Conservation (phyloP, 2,113 vertebrate genomes). For the Anser brachyrhynchus region DNA sequence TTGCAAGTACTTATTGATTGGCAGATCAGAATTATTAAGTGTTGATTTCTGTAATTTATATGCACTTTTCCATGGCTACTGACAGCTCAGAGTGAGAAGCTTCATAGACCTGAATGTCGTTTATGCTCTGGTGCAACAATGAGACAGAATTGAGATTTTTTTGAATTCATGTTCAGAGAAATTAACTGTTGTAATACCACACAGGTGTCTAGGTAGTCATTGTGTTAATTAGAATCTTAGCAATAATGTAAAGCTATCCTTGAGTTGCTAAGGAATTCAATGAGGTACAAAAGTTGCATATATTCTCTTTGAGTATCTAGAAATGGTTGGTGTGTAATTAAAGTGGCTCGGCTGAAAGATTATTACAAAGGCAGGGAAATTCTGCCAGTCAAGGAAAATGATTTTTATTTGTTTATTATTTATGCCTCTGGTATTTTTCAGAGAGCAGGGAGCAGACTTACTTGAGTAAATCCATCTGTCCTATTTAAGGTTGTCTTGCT, state of each 20-base stretch:
- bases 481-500: not conserved
- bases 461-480: not conserved
- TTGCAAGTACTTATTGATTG: not conserved
- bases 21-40: not conserved
- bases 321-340: not conserved
- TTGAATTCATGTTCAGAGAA: not conserved
- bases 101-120: not conserved
- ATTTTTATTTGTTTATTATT: not conserved
- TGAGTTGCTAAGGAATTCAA: not conserved
- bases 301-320: not conserved
- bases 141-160: not conserved
- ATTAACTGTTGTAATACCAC: not conserved
- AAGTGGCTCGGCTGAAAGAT: not conserved
- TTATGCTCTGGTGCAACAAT: not conserved
- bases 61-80: not conserved
- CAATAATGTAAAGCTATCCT: not conserved
- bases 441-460: not conserved
- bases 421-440: not conserved
- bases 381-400: not conserved
- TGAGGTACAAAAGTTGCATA: not conserved
- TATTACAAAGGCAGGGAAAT: not conserved
- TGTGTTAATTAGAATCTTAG: not conserved
- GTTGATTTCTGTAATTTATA: not conserved
- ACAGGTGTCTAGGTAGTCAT: rapidly evolving
- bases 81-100: not conserved